Evolutionary conservation across 2,888 invertebrate species (phyloP), one percentile per base, ranked within the genome.

Genomic region (Agrotis ipsilon): DNA sequence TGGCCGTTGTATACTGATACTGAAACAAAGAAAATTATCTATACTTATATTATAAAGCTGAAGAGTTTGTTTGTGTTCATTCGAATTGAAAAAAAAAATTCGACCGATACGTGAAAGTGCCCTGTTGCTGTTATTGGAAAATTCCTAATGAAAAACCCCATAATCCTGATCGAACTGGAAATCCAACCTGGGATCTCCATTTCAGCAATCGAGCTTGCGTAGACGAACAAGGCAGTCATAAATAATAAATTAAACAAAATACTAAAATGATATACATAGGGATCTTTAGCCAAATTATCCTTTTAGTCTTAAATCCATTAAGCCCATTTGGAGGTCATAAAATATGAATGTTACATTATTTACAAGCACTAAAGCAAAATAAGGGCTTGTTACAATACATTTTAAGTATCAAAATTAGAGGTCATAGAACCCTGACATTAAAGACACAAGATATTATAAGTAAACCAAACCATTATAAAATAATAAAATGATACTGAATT

Each of bases 321-420:
- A 61, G 51, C 39, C 68, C 81, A 69, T 72, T 78, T 62, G 55
- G 24, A 32, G 52, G 58, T 62, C 64, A 81, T 80, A 72, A 80
- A 80, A 72, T 69, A 73, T 80, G 57, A 18, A 77, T 69, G 66
- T 27, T 62, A 81, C 68, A 66, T 67, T 75, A 79, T 79, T 68
- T 75, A 76, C 19, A 68, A 65, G 57, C 69, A 72, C 52, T 75
- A 63, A 72, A 60, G 43, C 43, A 14, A 21, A 64, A 43, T 64
- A 43, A 55, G 11, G 24, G 19, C 52, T 61, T 48, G 62, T 60
- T 63, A 46, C 52, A 67, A 73, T 78, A 46, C 9, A 66, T 66
- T 64, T 54, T 43, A 55, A 46, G n/a, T 32, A 45, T 3, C 9
- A 18, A 24, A 46, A 24, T 62, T 49, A 64, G 48, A 66, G 52